Evolutionary conservation across 2,113 vertebrate genomes (phyloP).

Genomic region (Poeciliopsis prolifica): DNA sequence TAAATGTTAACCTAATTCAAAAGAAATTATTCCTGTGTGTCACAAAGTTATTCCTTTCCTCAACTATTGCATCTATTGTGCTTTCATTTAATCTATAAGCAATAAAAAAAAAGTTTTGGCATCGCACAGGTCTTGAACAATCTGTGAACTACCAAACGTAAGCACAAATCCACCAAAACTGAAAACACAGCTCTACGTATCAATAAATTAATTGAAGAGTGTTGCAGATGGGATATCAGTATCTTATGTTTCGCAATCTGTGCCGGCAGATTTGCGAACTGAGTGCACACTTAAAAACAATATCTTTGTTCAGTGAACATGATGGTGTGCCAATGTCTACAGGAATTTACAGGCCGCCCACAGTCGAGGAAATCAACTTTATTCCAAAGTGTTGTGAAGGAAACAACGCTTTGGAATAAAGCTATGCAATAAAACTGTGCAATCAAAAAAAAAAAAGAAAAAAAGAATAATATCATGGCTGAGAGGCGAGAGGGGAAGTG

Average conservation of each 20-base stretch:
- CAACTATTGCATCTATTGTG: not conserved
- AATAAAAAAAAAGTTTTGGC: not conserved
- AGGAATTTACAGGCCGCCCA: conserved; percentile 4
- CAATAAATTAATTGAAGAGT: not conserved
- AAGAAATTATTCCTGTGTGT: not conserved
- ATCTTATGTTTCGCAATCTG: conserved; percentile 27
- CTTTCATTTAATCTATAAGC: not conserved
- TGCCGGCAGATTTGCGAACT: conserved; percentile 2
- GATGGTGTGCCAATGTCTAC: not conserved
- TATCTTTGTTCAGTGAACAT: not conserved
- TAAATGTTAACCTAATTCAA: not conserved
- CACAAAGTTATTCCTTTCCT: not conserved
- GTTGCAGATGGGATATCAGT: conserved; percentile 5
- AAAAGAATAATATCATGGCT: not conserved
- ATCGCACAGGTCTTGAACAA: not conserved
- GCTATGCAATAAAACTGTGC: not conserved
- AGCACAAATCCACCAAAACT: not conserved
- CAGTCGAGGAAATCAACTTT: not conserved
- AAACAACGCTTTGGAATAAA: no score
- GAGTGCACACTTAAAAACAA: conserved; percentile 2
- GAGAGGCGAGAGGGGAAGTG: not conserved
- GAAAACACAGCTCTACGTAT: not conserved
- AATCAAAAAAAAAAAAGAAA: not conserved
- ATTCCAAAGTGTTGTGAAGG: not conserved
- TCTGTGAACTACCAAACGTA: not conserved